Conservation (phyloP, 2,797 vertebrate species). For the Cossypha polioptera region DNA sequence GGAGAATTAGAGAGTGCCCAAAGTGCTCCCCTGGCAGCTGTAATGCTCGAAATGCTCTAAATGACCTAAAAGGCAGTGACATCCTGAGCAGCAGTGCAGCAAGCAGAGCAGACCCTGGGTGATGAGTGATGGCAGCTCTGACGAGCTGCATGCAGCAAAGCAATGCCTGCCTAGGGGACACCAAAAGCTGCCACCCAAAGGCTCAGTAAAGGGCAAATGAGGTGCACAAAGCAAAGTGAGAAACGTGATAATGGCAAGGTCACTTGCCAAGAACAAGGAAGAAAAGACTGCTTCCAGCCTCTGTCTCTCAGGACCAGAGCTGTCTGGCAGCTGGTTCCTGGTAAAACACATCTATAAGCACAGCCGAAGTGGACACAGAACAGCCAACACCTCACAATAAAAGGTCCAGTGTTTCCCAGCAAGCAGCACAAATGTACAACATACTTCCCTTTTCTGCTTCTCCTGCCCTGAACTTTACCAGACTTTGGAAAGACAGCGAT, state of each 20-base stretch:
- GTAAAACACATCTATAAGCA: neutral
- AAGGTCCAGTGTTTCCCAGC: neutral
- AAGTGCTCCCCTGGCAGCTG: neutral
- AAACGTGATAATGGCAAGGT: neutral
- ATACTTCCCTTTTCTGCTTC: neutral
- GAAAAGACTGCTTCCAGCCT: neutral
- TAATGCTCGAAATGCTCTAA: neutral
- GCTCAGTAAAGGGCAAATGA: neutral
- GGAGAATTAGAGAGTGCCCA: neutral
- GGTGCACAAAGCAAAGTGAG: neutral
- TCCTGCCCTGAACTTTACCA: neutral
- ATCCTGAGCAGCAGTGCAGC: neutral
- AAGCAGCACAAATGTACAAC: neutral
- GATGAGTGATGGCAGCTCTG: neutral
- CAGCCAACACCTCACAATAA: neutral
- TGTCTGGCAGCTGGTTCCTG: neutral
- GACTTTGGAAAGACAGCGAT: neutral
- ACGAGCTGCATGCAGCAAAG: rapidly evolving
- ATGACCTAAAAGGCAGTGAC: neutral
- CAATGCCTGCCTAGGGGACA: neutral
- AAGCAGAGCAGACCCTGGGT: rapidly evolving
- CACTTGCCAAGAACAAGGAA: neutral
- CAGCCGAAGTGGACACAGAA: neutral
- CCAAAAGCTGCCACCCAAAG: neutral
- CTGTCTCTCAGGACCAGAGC: neutral